phyloP scores from a whole-genome alignment of 2,888 invertebrate genomes.

The Polydrusus tereticollis region DNA sequence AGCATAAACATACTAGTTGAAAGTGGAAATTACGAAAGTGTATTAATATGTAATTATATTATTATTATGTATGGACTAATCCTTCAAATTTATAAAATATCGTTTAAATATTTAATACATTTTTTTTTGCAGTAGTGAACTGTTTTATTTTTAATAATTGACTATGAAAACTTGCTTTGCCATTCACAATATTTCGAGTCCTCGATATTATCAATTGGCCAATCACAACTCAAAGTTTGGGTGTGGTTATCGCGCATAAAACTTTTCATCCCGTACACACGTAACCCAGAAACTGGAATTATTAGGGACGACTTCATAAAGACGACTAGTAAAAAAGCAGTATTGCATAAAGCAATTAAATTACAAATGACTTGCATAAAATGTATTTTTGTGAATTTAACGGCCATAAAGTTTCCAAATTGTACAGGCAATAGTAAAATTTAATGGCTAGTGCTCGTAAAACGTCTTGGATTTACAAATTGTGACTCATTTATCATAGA shows the following conservation, averaged over 20 bases:
- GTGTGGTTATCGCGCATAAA: neutral
- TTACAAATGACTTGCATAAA: neutral
- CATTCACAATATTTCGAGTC: too few relatives aligned
- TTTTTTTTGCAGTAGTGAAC: too few relatives aligned
- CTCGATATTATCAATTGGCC: too few relatives aligned
- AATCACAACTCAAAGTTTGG: too few relatives aligned
- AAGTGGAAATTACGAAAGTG: too few relatives aligned
- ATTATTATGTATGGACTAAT: too few relatives aligned
- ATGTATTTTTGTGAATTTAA: neutral
- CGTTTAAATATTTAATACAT: too few relatives aligned
- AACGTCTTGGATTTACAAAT: neutral
- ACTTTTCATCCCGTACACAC: neutral
- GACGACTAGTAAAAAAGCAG: neutral
- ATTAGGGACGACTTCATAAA: neutral
- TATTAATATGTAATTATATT: too few relatives aligned
- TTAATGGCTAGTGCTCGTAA: neutral
- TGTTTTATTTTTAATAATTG: too few relatives aligned
- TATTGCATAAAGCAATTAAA: neutral
- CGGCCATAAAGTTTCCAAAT: neutral
- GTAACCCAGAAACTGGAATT: neutral
- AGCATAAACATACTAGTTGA: too few relatives aligned
- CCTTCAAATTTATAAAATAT: too few relatives aligned
- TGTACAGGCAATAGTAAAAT: neutral
- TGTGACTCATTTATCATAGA: neutral
- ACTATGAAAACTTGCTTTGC: too few relatives aligned